Evolutionary conservation across 2,797 vertebrate species (phyloP).

Genomic region (Poeciliopsis turneri): DNA sequence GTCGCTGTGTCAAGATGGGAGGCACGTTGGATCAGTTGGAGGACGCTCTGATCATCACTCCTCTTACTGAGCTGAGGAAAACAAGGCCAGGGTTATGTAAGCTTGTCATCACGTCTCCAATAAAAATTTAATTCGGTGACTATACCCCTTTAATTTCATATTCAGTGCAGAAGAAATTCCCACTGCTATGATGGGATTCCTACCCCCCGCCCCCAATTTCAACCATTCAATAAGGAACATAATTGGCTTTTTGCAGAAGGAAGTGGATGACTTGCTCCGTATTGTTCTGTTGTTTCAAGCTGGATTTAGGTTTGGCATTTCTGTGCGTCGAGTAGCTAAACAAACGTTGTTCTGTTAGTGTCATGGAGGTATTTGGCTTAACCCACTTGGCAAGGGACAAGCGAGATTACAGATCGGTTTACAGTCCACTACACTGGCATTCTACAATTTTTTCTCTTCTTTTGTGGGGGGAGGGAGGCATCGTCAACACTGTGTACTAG

Average conservation of each 20-base stretch:
- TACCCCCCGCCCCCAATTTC: conserved; percentile 6
- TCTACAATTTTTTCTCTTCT: too few species aligned
- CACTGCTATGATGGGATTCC: conserved; percentile 27
- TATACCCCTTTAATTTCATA: conserved; percentile 62
- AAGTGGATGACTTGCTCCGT: conserved; percentile 10
- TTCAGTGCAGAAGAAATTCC: conserved; percentile 49
- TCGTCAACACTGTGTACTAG: neutral
- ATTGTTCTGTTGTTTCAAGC: neutral
- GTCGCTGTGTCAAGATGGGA: conserved; percentile 48
- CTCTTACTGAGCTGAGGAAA: conserved; percentile 59
- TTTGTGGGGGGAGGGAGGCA: neutral
- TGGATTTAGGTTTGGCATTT: conserved; percentile 5
- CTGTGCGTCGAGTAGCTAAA: neutral
- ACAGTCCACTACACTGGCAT: neutral
- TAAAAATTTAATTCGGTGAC: conserved; percentile 68
- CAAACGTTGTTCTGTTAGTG: neutral
- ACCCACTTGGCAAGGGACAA: neutral
- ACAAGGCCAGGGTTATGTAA: conserved; percentile 74
- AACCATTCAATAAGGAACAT: conserved; percentile 21
- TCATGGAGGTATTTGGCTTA: neutral
- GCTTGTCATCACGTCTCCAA: conserved; percentile 65
- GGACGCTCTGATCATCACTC: conserved; percentile 63
- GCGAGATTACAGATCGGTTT: neutral
- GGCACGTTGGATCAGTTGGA: conserved; percentile 61
- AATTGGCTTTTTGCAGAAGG: conserved; percentile 23